Percentiles rank a stretch among this genome's conserved stretches.
Evolutionary conservation across 2,888 invertebrate genomes (phyloP).

Genomic region (Xestobium rufovillosum): DNA sequence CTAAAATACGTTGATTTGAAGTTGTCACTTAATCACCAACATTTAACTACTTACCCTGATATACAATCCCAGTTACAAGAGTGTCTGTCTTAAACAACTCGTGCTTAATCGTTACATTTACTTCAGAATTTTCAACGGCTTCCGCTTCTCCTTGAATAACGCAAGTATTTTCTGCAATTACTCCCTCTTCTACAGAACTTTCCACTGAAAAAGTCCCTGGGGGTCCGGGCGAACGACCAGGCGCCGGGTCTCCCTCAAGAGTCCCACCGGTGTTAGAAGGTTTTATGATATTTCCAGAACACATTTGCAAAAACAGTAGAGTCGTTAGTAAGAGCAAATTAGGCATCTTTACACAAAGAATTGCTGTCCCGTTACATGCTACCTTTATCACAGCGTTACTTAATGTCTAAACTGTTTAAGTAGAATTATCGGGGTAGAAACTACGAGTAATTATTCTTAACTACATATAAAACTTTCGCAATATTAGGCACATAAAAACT

Average conservation of each 20-base stretch:
- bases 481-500: too few relatives aligned
- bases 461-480: too few relatives aligned
- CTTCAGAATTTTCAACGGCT: slow-evolving; percentile 43
- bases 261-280: slow-evolving; percentile 34
- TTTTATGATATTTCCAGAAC: slow-evolving; percentile 26
- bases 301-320: slow-evolving; percentile 13
- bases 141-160: slow-evolving; percentile 35
- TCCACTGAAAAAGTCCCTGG: slow-evolving; percentile 38
- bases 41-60: slow-evolving; percentile 51
- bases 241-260: slow-evolving; percentile 57
- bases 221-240: slow-evolving; percentile 59
- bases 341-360: too few relatives aligned
- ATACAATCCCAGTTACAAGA: slow-evolving; percentile 48
- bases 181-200: too few relatives aligned
- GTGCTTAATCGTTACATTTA: slow-evolving; percentile 48
- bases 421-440: too few relatives aligned
- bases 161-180: slow-evolving; percentile 18
- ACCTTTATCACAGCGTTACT: too few relatives aligned
- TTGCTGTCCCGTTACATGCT: too few relatives aligned
- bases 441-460: too few relatives aligned
- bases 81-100: slow-evolving; percentile 46
- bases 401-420: too few relatives aligned
- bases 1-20: too few relatives aligned
- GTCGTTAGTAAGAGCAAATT: slow-evolving; percentile 11
- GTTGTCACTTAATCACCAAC: too few relatives aligned